Evolutionary conservation across 2,797 vertebrate species (phyloP).

Genomic region (Hyperoplus immaculatus): DNA sequence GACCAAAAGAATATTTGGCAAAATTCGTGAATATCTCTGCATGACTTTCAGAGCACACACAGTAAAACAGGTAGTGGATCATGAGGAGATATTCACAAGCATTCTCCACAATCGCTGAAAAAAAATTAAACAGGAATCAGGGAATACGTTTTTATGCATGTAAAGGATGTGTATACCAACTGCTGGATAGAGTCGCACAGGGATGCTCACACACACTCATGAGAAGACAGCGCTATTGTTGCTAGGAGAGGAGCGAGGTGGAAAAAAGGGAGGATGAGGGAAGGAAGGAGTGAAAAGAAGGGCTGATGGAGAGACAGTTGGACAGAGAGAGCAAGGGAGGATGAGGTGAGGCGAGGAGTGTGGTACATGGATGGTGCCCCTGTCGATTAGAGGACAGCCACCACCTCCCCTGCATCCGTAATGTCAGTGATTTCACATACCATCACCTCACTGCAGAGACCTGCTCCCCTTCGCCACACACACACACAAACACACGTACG

Average conservation of each 20-base stretch:
- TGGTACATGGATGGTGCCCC: constrained; percentile 41
- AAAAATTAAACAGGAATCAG: background rate
- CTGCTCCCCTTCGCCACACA: constrained; percentile 57
- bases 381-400: constrained; percentile 57
- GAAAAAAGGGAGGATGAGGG: constrained; percentile 5
- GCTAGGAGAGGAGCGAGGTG: constrained; percentile 53
- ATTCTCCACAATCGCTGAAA: background rate
- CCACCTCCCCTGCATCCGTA: constrained; percentile 34
- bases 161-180: background rate
- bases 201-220: constrained; percentile 36
- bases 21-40: no score
- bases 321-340: constrained; percentile 32
- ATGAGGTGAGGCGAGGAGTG: constrained; percentile 46
- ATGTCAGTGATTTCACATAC: constrained; percentile 76
- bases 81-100: no score
- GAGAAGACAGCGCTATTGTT: constrained; percentile 53
- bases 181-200: constrained; percentile 28
- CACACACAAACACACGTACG: constrained; percentile 30
- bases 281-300: constrained; percentile 24
- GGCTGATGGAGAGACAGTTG: constrained; percentile 47
- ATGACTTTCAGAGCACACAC: no score
- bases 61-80: no score
- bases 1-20: no score
- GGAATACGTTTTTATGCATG: background rate
- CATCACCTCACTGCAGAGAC: constrained; percentile 69